These are phyloP conservation scores for Chironomus riparius DNA, from an alignment of 2,888 invertebrate genomes.

Conservation along the genomic window DNA sequence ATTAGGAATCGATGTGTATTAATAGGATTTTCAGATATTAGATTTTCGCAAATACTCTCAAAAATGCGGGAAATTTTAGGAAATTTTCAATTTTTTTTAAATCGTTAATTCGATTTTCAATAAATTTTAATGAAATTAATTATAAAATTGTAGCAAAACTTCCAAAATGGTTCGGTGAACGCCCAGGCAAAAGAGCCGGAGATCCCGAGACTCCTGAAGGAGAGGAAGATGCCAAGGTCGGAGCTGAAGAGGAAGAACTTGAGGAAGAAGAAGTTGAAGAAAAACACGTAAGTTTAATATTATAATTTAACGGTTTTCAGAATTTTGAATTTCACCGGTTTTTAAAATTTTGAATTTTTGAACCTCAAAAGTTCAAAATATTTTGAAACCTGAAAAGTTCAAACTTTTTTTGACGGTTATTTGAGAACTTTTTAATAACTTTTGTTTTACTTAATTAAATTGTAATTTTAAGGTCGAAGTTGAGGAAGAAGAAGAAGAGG, in stretches of 20 bases:
- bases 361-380: not conserved
- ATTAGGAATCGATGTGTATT: no score
- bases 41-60: no score
- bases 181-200: constrained; percentile 85
- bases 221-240: constrained; percentile 76
- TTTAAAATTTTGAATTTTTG: not conserved
- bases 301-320: not conserved
- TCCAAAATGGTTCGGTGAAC: constrained; percentile 93
- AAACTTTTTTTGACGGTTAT: no score
- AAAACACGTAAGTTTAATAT: constrained; percentile 35
- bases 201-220: constrained; percentile 86
- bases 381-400: not conserved
- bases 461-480: constrained; percentile 1
- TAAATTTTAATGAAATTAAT: no score
- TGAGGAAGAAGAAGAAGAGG: constrained; percentile 22
- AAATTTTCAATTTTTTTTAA: no score
- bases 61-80: no score
- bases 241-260: constrained; percentile 63
- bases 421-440: no score
- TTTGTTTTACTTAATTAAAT: not conserved
- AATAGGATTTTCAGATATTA: no score
- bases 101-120: no score
- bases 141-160: constrained; percentile 59
- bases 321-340: not conserved
- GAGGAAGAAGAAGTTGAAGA: constrained; percentile 61